Conservation (phyloP, 2,113 vertebrate genomes). For the Caranx ignobilis region DNA sequence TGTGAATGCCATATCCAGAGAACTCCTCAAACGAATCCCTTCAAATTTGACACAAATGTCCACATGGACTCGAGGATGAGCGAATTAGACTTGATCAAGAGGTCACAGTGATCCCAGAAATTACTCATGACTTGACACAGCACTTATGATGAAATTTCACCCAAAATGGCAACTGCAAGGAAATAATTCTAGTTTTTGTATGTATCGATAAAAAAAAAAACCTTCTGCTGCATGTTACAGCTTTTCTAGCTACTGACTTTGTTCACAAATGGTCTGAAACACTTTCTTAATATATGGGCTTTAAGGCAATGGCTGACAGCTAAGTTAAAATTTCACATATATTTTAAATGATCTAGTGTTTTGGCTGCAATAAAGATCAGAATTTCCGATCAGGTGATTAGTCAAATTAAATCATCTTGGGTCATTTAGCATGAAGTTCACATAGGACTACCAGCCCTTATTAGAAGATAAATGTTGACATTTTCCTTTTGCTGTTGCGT, state of each 20-base stretch:
- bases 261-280: background rate
- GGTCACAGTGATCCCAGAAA: too few relatives aligned
- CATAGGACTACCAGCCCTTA: constrained; percentile 9
- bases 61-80: too few relatives aligned
- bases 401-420: constrained; percentile 42
- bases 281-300: background rate
- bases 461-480: constrained; percentile 65
- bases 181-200: too few relatives aligned
- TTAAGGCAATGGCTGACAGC: background rate
- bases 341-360: constrained; percentile 17
- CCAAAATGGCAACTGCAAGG: too few relatives aligned
- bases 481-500: constrained; percentile 48
- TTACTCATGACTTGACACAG: too few relatives aligned
- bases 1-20: too few relatives aligned
- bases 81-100: too few relatives aligned
- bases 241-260: constrained; percentile 3
- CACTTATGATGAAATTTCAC: too few relatives aligned
- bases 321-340: background rate
- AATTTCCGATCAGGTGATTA: constrained; percentile 46
- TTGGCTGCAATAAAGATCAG: background rate
- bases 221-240: background rate
- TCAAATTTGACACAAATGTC: too few relatives aligned
- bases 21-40: too few relatives aligned
- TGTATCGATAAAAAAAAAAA: too few relatives aligned
- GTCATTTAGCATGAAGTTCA: constrained; percentile 49